Base-by-base conservation (phyloP, 2,888 invertebrate genomes). In the Stegana nigrithorax region DNA sequence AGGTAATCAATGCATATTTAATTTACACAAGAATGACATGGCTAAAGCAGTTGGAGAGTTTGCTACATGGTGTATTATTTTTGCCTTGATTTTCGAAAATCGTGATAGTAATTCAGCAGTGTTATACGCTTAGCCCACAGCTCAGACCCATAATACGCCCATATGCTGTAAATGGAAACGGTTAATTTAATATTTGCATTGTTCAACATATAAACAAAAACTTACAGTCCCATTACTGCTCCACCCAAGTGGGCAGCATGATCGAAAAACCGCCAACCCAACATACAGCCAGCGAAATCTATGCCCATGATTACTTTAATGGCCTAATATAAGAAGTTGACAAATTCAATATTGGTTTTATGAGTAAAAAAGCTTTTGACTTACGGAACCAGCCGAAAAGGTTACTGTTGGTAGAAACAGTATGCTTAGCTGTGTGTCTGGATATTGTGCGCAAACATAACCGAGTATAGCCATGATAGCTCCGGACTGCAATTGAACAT, bases 231-330 rank as follows among this genome's bases (percentile, higher is more conserved):
- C 87, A 93, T 95, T 42, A 94, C 81, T 44, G 94, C 93, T 29
- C 98, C 98, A 17, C 97, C 97, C 68, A 99, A 89, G 91, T 99
- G 98, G n/a, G 97, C 98, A 1, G 98, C 98, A 86, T 99, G 98
- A 84, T 99, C 99, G 81, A 99, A 95, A 74, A 95, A 89, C 82
- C 90, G 92, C 96, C 97, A 99, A 44, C 94, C 91, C 64, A 95
- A 83, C 6, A 96, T 60, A 44, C 96, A 89, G 25, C 98, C 98
- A 23, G 91, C 89, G 19, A 92, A 83, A 84, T 99, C 98, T 60
- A 98, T 84, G 8, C 91, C 89, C 86, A 98, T 90, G 59, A 98
- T 89, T 14, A 91, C 91, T 87, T 94, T 94, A 65, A 98, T 90
- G 45, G 93, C 96, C 95, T 95, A 14, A 36, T 2, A 6, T 50